Base-by-base conservation (phyloP, 2,888 invertebrate species). In the Dexiosoma caninum region DNA sequence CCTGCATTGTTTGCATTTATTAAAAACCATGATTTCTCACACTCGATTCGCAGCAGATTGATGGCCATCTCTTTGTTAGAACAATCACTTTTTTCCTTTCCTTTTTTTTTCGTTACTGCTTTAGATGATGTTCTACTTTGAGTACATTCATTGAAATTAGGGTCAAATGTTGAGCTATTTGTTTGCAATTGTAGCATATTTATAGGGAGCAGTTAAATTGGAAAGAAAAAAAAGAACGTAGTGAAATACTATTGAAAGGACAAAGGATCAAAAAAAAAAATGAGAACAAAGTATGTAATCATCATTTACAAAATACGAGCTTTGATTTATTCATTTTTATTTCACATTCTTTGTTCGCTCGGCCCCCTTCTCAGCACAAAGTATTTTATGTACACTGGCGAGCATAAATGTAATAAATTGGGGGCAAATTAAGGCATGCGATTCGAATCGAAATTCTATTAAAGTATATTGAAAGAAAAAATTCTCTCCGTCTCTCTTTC, bases 161-260 rank as follows among this genome's bases (percentile, higher is more conserved):
- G 78, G 78, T 74, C 78, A 79, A 74, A 79, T 74, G 69, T 74
- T 74, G 69, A 74, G 74, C 69, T 74, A 74, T 79, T 79, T 79
- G 74, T 74, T 78, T 62, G 72, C 78, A 67, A 74, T 72, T 78
- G 72, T 69, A 72, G 72, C 72, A 78, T 74, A 69, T 67, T 74
- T 78, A 44, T 74, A 67, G 74, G 64, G 59, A 74, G 60, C 55
- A 74, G 27, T 46, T 30, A 42, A 60, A 62, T 42, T 62, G 42
- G n/a, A 32, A 8, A 30, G 1, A 51, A 42, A 5, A 42, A 55
- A 64, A 32, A 21, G 19, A 2, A 35, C n/a, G n/a, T n/a, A 42
- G 46, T 35, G 16, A 60, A 55, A 40, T 55, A 32, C 10, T 37
- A 37, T 37, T 30, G 9, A 35, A 42, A 64, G 74, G 51, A 37